Conservation (phyloP, 2,888 invertebrate species). For the Dioctria linearis region DNA sequence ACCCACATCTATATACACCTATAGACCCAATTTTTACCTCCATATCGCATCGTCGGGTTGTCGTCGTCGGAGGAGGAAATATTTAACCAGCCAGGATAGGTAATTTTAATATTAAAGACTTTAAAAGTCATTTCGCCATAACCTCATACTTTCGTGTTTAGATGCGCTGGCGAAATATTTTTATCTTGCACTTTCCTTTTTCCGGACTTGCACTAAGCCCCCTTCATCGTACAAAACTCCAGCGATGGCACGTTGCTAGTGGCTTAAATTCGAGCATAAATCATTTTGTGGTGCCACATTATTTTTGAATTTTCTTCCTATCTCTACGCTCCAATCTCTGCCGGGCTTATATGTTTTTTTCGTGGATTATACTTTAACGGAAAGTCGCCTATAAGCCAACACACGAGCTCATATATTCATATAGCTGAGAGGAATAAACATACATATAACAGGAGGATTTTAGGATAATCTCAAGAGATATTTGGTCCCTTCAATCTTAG, state of each 20-base stretch:
- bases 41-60: no score
- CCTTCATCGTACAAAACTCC: neutral
- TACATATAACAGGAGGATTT: constrained; percentile 6
- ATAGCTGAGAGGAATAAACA: neutral
- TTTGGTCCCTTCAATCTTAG: constrained; percentile 18
- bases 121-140: constrained; percentile 32
- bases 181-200: constrained; percentile 26
- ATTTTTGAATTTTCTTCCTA: constrained; percentile 45
- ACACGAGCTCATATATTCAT: constrained; percentile 11
- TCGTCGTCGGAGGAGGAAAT: neutral
- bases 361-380: neutral
- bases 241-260: neutral
- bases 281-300: constrained; percentile 47
- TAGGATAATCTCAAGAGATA: constrained; percentile 32
- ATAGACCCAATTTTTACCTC: no score
- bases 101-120: constrained; percentile 31
- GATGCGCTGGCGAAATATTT: constrained; percentile 21
- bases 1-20: no score
- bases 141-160: neutral
- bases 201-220: constrained; percentile 16
- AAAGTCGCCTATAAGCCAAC: constrained; percentile 10
- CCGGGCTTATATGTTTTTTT: constrained; percentile 31
- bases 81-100: neutral
- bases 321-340: constrained; percentile 32
- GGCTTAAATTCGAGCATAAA: constrained; percentile 38